Percentiles rank a stretch among this genome's conserved stretches.
phyloP scores from a whole-genome alignment of 1,140 invertebrate species.

The Drosophila takahashii region DNA sequence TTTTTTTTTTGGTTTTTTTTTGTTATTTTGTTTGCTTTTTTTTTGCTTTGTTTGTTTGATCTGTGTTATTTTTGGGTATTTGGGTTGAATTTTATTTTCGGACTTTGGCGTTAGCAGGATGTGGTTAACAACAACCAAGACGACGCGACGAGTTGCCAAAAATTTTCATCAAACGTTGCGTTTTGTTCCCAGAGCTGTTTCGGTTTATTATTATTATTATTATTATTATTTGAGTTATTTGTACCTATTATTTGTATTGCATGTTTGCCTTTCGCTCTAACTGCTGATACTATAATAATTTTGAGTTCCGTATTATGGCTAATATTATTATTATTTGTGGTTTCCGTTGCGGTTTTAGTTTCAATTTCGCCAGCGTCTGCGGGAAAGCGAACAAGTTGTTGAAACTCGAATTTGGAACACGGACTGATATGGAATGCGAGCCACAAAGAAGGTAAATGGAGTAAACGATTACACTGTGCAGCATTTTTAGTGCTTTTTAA shows the following conservation, averaged over 20 bases:
- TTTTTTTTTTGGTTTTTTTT: slow-evolving; percentile 13
- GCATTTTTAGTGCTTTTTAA: no score
- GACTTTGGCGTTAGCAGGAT: slow-evolving; percentile 22
- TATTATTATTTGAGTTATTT: slow-evolving; percentile 10
- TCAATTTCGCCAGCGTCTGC: slow-evolving; percentile 50
- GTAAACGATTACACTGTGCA: no score
- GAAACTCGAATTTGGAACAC: neutral
- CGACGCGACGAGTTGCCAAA: slow-evolving; percentile 57
- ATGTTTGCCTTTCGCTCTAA: slow-evolving; percentile 17
- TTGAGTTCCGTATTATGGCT: slow-evolving; percentile 28
- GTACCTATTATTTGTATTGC: neutral
- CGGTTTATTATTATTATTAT: slow-evolving; percentile 14
- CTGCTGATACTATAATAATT: slow-evolving; percentile 26
- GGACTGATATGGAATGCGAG: neutral
- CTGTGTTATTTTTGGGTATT: slow-evolving; percentile 10
- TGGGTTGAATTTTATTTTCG: slow-evolving; percentile 13
- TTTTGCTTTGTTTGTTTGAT: slow-evolving; percentile 18
- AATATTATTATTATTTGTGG: slow-evolving; percentile 30
- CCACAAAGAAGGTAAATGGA: neutral
- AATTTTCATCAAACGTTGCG: slow-evolving; percentile 40
- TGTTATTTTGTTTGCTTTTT: slow-evolving; percentile 28
- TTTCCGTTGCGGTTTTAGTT: slow-evolving; percentile 48
- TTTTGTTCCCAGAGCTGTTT: slow-evolving; percentile 52
- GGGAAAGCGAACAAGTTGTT: slow-evolving; percentile 36
- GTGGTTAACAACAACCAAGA: slow-evolving; percentile 39